Base-by-base conservation (phyloP, 2,797 vertebrate genomes). In the Acanthornis magna region DNA sequence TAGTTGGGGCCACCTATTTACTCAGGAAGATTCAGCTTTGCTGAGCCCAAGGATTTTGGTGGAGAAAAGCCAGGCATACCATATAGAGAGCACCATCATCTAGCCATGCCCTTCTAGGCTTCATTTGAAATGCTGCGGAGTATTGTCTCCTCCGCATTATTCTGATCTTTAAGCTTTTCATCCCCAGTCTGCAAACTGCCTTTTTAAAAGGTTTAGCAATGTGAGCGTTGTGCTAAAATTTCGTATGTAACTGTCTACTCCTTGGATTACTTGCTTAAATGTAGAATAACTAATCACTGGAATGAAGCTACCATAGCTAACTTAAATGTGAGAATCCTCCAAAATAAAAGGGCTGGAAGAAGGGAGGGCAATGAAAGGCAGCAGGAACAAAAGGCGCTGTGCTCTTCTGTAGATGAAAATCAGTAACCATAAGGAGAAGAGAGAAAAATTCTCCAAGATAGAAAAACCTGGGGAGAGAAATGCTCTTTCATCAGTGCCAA, bases 401-500 rank as follows among this genome's bases (percentile, higher is more conserved):
- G 61, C 65, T 87, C 71, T 72, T 85, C 65, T 93, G 78, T 82
- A 40, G 72, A 18, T 80, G 65, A 91, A 85, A 92, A 85, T 87
- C 81, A 43, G 40, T n/a, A 68, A 62, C 48, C 3, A 3, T 63
- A 67, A 91, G 78, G 36, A 94, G 38, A 91, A 72, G 62, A 89
- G 80, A 53, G 50, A 45, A 94, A 86, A 93, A 89, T 27, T 89
- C 75, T 93, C 86, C 62, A 67, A 97, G 95, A 80, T 4, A 70
- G 65, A 42, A 70, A 4, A 48, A 7, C 42, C 57, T 30, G 34
- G 21, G 42, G 48, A 48, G 34, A 42, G 48, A 77, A 77, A 54
- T 86, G 57, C 65, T 77, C 84, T 97, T 96, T 96, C 83, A 92
- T 96, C 83, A 50, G 14, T 83, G 88, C 94, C 95, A 94, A 77